A percentile compares a stretch with the other conserved stretches of the same genome.
phyloP scores from a whole-genome alignment of 2,113 vertebrate genomes.

The Chamaea fasciata region DNA sequence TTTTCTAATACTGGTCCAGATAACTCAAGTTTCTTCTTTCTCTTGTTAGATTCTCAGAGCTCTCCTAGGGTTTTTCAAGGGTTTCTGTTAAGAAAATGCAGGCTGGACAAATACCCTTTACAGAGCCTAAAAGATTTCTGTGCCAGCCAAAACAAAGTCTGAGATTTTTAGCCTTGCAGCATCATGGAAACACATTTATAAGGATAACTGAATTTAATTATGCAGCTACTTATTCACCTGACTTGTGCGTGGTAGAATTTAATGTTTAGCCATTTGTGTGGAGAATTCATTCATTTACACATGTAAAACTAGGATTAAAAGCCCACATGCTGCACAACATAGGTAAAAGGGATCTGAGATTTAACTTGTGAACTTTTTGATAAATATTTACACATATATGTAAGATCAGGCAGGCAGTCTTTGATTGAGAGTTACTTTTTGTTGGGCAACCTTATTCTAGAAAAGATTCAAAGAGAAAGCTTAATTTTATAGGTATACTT shows the following conservation, averaged over 20 bases:
- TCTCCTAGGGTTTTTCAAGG: not conserved
- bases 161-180: not conserved
- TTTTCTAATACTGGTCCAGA: not conserved
- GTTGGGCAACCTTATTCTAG: not conserved
- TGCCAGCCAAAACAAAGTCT: not conserved
- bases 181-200: not conserved
- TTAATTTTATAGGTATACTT: not conserved
- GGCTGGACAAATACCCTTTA: not conserved
- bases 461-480: not conserved
- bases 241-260: not conserved
- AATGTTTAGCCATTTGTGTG: not conserved
- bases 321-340: not conserved
- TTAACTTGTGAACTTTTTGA: not conserved
- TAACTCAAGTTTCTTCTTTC: not conserved
- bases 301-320: not conserved
- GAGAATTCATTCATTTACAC: not conserved
- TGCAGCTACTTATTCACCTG: not conserved
- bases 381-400: not conserved
- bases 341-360: not conserved
- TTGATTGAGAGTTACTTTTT: not conserved
- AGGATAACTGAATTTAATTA: not conserved
- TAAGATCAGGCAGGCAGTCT: not conserved
- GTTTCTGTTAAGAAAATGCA: not conserved
- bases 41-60: not conserved
- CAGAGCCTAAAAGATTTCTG: not conserved